These are phyloP conservation scores for Pectinophora gossypiella DNA, from an alignment of 1,140 invertebrate genomes.

Conservation along the genomic window DNA sequence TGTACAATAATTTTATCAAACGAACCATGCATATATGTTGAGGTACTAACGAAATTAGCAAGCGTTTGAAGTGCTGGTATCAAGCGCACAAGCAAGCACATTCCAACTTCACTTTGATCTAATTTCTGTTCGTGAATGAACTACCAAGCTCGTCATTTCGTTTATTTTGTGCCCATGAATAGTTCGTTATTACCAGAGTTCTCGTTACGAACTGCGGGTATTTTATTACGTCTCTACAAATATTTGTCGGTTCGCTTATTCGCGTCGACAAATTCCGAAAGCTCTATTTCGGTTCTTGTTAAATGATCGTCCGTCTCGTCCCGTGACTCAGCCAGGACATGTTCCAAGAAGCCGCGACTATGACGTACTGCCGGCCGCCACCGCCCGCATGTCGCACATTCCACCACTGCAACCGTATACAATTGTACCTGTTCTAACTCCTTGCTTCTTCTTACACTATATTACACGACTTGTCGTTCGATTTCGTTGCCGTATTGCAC, in stretches of 20 bases:
- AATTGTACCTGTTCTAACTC: neutral
- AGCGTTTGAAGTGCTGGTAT: neutral
- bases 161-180: neutral
- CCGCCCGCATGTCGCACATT: constrained; percentile 18
- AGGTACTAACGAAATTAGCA: too few relatives aligned
- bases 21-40: too few relatives aligned
- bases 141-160: neutral
- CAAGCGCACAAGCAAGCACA: constrained; percentile 1
- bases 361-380: neutral
- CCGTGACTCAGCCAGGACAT: constrained; percentile 35
- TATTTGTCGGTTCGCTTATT: constrained; percentile 8
- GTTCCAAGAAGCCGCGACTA: constrained; percentile 26
- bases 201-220: neutral
- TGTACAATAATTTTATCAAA: too few relatives aligned
- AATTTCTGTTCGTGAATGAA: constrained; percentile 12
- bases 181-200: neutral
- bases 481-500: neutral
- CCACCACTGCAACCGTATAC: constrained; percentile 8
- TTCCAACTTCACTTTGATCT: constrained; percentile 17
- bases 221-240: neutral
- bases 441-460: neutral
- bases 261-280: constrained; percentile 21
- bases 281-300: constrained; percentile 30
- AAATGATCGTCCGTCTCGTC: constrained; percentile 31
- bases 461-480: neutral